phyloP scores from a whole-genome alignment of 1,140 invertebrate species.

The Chironomus striatipennis region DNA sequence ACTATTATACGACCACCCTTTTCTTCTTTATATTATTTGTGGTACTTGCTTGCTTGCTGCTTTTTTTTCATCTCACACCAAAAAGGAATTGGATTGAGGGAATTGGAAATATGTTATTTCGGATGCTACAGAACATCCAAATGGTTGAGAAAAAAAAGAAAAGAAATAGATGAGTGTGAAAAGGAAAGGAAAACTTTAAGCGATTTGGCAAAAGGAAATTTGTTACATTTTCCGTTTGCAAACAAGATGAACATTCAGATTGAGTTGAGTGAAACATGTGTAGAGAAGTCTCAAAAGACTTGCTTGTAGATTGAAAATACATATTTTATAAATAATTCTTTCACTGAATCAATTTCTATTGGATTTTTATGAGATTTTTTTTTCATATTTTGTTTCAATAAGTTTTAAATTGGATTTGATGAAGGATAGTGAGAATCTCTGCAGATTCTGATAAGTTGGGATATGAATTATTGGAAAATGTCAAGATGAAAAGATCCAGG shows the following conservation, averaged over 20 bases:
- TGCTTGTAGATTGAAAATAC: neutral
- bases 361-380: neutral
- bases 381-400: neutral
- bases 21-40: neutral
- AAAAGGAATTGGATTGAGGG: neutral
- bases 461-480: no score
- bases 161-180: neutral
- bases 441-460: no score
- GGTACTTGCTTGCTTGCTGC: neutral
- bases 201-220: conserved; percentile 4
- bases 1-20: neutral
- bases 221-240: conserved; percentile 12
- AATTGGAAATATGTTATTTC: neutral
- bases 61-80: neutral
- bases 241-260: conserved; percentile 5
- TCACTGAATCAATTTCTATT: neutral
- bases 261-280: conserved; percentile 6
- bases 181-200: neutral
- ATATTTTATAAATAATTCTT: no score
- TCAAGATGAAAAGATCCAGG: no score
- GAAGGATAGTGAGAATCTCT: no score
- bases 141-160: no score
- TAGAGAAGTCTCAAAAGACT: neutral
- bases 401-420: neutral
- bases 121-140: neutral